Evolutionary conservation across 2,797 vertebrate genomes (phyloP).

Genomic region (Hafferia zeledoni): DNA sequence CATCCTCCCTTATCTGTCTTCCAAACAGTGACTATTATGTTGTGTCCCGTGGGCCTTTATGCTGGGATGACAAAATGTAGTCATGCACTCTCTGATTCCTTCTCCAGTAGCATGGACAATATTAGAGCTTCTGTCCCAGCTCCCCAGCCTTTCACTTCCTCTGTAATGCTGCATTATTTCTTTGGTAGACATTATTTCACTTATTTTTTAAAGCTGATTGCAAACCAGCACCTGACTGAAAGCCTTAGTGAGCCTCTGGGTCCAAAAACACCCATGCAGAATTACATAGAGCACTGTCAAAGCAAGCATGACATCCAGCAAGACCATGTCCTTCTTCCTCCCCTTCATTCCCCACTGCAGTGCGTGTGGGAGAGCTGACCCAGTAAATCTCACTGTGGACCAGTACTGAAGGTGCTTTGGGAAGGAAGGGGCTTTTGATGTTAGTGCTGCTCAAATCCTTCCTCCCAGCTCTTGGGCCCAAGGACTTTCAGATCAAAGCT

Average conservation of each 20-base stretch:
- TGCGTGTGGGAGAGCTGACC: neutral
- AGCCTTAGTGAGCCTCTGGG: neutral
- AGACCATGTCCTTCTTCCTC: fast-evolving
- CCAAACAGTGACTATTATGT: neutral
- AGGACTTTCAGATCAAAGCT: slow-evolving; percentile 7
- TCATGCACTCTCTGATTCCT: neutral
- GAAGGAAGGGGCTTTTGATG: neutral
- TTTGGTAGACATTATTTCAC: neutral
- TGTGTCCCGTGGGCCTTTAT: neutral
- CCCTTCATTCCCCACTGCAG: neutral
- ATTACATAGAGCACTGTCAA: neutral
- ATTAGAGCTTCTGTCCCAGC: neutral
- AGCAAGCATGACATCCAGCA: neutral
- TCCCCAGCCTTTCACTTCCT: neutral
- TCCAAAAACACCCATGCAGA: neutral
- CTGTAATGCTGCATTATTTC: neutral
- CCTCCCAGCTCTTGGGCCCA: neutral
- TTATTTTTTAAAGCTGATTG: neutral
- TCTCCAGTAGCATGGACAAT: neutral
- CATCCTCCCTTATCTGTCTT: neutral
- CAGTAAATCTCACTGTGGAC: neutral
- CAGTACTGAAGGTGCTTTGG: neutral
- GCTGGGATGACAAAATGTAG: neutral
- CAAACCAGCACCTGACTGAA: neutral
- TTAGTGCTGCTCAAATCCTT: fast-evolving